These are phyloP conservation scores for Trididemnum nubilum DNA, from an alignment of 23 tunicate species.

Conservation along the genomic window DNA sequence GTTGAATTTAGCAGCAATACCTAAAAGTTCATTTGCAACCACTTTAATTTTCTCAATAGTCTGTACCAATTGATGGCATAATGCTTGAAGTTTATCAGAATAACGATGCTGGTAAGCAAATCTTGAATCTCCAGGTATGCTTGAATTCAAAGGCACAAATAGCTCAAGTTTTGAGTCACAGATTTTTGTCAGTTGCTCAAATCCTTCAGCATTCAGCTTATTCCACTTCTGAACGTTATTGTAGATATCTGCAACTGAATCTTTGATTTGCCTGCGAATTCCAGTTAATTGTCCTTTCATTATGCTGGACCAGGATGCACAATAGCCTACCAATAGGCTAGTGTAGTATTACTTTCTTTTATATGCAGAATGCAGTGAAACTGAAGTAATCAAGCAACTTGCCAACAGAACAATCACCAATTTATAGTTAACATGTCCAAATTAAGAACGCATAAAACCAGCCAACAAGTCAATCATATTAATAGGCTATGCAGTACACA, in stretches of 20 bases:
- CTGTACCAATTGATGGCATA: slow-evolving; percentile 26
- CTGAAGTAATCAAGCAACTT: no score
- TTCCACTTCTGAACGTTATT: slow-evolving; percentile 67
- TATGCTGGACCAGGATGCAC: not conserved
- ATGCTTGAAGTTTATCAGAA: slow-evolving; percentile 42
- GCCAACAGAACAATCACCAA: no score
- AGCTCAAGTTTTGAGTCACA: slow-evolving; percentile 42
- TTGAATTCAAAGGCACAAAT: not conserved
- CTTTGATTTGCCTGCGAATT: slow-evolving; percentile 70
- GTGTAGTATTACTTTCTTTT: no score
- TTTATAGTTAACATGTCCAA: no score
- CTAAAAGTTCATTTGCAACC: slow-evolving; percentile 9
- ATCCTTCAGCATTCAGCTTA: slow-evolving; percentile 61
- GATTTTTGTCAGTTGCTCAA: slow-evolving; percentile 41
- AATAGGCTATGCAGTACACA: no score
- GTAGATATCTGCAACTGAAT: slow-evolving; percentile 70
- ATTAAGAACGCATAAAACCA: no score
- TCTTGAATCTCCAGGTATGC: not conserved
- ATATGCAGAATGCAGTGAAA: no score
- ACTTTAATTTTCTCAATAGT: slow-evolving; percentile 28
- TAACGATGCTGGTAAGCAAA: slow-evolving; percentile 9
- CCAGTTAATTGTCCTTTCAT: slow-evolving; percentile 83
- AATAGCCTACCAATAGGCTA: no score
- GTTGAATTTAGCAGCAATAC: slow-evolving; percentile 34
- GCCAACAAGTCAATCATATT: no score